A percentile compares a stretch with the other conserved stretches of the same genome.
These are phyloP conservation scores for Coronaproctus castanopsis DNA, from an alignment of 2,888 invertebrate genomes.

Conservation along the genomic window DNA sequence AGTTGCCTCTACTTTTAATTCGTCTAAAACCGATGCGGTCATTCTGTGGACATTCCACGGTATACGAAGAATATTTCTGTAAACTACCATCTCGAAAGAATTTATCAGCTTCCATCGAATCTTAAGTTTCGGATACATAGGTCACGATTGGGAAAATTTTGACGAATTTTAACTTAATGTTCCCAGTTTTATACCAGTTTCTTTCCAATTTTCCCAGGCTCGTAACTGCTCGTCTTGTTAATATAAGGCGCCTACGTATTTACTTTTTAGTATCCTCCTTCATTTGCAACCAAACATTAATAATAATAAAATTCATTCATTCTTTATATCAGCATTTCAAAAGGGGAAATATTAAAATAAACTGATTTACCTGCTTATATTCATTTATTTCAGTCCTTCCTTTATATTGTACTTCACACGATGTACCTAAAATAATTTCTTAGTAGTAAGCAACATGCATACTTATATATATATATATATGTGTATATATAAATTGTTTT, in stretches of 20 bases:
- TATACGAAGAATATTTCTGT: not conserved
- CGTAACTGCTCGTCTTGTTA: not conserved
- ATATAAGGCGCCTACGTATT: not conserved
- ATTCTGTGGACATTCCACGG: not conserved
- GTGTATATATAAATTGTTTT: no score
- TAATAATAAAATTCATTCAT: not conserved
- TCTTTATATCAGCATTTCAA: no score
- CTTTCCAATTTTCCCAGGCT: not conserved
- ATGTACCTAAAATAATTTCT: no score
- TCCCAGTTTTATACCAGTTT: not conserved
- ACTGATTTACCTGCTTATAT: no score
- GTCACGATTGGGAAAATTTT: not conserved
- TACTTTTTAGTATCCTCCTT: not conserved
- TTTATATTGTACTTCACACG: no score
- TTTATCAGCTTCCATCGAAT: not conserved
- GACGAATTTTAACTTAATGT: not conserved
- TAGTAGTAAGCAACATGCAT: no score
- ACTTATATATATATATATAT: no score
- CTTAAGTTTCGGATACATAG: not conserved
- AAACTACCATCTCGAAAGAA: not conserved
- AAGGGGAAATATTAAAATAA: no score
- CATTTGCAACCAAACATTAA: not conserved
- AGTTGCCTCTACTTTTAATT: not conserved
- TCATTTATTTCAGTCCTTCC: no score
- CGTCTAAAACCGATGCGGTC: not conserved